Base-by-base conservation (phyloP, 1,140 invertebrate species). In the Drosophila bocqueti region DNA sequence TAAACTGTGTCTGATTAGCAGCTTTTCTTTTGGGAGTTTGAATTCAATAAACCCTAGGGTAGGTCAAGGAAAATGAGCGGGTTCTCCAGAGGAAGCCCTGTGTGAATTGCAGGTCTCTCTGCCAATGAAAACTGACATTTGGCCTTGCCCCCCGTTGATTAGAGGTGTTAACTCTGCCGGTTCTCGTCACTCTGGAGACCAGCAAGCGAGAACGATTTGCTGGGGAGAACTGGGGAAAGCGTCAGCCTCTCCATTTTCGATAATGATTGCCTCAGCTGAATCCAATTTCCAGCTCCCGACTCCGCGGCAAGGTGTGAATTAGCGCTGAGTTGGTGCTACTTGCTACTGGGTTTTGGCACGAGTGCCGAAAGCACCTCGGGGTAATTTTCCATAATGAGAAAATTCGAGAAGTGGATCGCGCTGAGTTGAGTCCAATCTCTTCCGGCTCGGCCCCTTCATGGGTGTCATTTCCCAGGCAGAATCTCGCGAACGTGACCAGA, bases 401-500 rank as follows among this genome's bases (percentile, higher is more conserved):
- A 64, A 36, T 21, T 26, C 64, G 58, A 16, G 18, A 42, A 66
- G 38, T 60, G 40, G 59, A 66, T 66, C 65, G 24, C 34, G 31
- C n/a, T 11, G 26, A 24, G 46, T 49, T 11, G 26, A 24, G 46
- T 49, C 55, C 61, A 76, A 80, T 83, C 63, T 74, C 67, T 84
- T 84, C 77, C 81, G 66, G 60, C 43, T 64, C 42, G n/a, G 45
- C 29, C 50, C 11, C 49, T 60, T 24, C 67, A 31, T 54, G 46
- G 65, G 58, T 80, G 76, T 76, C 81, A 72, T 50, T 78, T 67
- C 36, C 60, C 63, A 47, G 58, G 46, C 65, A 78, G 83, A 84
- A 85, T 67, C 61, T 54, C 21, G 43, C 21, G 67, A 81, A 78
- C 82, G 82, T 85, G 82, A 85, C 67, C 76, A 67, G 60, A 61